Evolutionary conservation across 2,113 vertebrate genomes (phyloP).

Genomic region (Hydrochoerus hydrochaeris): DNA sequence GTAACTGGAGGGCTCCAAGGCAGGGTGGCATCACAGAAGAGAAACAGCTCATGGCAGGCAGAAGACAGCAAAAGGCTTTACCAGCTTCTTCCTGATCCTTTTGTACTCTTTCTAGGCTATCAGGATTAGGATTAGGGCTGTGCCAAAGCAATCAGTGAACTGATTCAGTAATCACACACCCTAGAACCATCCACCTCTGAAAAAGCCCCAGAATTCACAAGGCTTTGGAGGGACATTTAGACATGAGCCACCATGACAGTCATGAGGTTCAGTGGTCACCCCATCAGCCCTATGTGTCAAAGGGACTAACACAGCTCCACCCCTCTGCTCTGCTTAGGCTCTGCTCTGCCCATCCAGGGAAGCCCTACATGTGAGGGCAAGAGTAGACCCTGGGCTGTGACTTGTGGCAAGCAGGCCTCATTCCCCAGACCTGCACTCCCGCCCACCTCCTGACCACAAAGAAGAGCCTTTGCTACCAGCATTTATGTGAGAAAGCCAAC

Average conservation of each 20-base stretch:
- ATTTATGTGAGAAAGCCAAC: accelerated
- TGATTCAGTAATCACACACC: no score
- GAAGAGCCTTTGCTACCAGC: not conserved
- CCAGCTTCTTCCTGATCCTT: no score
- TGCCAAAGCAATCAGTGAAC: no score
- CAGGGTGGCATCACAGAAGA: no score
- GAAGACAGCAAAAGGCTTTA: no score
- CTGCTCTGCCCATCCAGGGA: not conserved
- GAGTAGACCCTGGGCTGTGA: not conserved
- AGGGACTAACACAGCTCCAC: not conserved
- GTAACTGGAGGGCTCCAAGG: no score
- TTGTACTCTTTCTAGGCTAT: no score
- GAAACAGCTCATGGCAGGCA: no score
- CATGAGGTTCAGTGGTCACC: not conserved
- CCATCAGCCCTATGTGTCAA: not conserved
- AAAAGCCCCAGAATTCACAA: no score
- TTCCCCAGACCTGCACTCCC: accelerated
- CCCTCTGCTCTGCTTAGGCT: accelerated
- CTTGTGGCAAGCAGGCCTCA: not conserved
- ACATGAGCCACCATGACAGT: not conserved
- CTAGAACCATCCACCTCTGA: not conserved
- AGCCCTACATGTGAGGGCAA: not conserved
- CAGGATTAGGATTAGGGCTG: no score
- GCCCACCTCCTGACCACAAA: not conserved
- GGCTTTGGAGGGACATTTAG: no score